Evolutionary conservation across 2,888 invertebrate genomes (phyloP), one percentile per base, ranked within the genome.

Genomic region (Cryptophagus acutangulus): DNA sequence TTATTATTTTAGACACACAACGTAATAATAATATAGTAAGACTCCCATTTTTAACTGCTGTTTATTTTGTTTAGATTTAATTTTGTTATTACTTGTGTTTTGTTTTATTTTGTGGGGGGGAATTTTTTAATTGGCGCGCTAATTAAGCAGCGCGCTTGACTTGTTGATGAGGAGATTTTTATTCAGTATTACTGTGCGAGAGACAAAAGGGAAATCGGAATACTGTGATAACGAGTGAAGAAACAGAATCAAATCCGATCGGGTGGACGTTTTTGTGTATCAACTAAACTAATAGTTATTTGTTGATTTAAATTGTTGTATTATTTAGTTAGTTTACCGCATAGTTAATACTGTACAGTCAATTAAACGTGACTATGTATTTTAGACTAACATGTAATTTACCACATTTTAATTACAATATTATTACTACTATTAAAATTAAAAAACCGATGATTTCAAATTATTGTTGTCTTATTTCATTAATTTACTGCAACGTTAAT

Each of bases 271-370:
- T 20, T 20, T 20, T 20, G 6, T n/a, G 24, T 20, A 20, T 20
- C 24, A 20, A n/a, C 24, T 8, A 6, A 6, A 20, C 24, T n/a
- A 20, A n/a, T 20, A 54, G 50, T 40, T 54, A 51, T 48, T 57
- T 56, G 56, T 59, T 59, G 57, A 56, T 57, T 57, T 57, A 52
- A 46, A 53, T 59, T 57, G 55, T 56, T 55, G 52, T 54, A 49
- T 57, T 47, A 55, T 51, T 51, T 57, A 53, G 52, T 20, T 20
- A 20, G 46, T 51, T 54, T 51, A 49, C 49, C 54, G 54, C 52
- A 54, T 55, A 51, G 53, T 52, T 54, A 39, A 54, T 55, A 54
- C 53, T 59, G 56, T 57, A 58, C 50, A 51, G 57, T 55, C 58
- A 57, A 59, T 59, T 59, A 56, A 43, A 46, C 45, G 40, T 48